A percentile compares a stretch with the other conserved stretches of the same genome.
Evolutionary conservation across 2,888 invertebrate species (phyloP).

Genomic region (Steinernema scapterisci): DNA sequence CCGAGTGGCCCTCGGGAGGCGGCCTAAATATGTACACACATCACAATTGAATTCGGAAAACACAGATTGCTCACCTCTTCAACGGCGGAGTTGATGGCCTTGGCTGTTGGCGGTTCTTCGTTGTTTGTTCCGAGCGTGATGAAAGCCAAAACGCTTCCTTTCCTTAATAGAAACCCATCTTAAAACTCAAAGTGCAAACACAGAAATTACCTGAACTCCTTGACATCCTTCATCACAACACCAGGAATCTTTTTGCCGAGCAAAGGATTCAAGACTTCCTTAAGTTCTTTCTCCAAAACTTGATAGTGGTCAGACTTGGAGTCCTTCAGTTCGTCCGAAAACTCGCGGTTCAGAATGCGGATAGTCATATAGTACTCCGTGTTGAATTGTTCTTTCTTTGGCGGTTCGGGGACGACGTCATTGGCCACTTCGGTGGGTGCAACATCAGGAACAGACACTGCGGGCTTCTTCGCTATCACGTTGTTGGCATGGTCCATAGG

Average conservation of each 20-base stretch:
- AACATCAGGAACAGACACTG: slow-evolving; percentile 32
- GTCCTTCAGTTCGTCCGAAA: slow-evolving; percentile 47
- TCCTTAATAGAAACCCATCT: background rate
- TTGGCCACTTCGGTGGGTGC: slow-evolving; percentile 15
- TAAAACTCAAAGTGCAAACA: background rate
- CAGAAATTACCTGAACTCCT: slow-evolving; percentile 5
- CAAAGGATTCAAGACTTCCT: slow-evolving; percentile 32
- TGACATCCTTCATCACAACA: slow-evolving; percentile 35
- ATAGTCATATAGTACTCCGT: slow-evolving; percentile 24
- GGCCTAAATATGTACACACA: slow-evolving; percentile 35
- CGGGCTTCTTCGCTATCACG: slow-evolving; percentile 25
- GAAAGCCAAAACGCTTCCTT: slow-evolving; percentile 37
- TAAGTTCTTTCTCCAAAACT: slow-evolving; percentile 54
- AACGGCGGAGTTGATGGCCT: slow-evolving; percentile 49
- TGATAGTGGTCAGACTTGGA: slow-evolving; percentile 52
- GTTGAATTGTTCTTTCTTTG: background rate
- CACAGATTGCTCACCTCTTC: slow-evolving; percentile 41
- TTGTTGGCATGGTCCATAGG: background rate
- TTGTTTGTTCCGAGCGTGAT: slow-evolving; percentile 35
- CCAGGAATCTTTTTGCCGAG: slow-evolving; percentile 32
- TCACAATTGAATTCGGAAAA: background rate
- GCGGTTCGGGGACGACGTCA: background rate
- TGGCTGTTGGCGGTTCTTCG: slow-evolving; percentile 43
- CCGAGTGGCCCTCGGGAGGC: slow-evolving; percentile 51
- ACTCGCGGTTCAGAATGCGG: slow-evolving; percentile 55